Base-by-base conservation (phyloP, 2,888 invertebrate genomes). In the Pammene aurita region DNA sequence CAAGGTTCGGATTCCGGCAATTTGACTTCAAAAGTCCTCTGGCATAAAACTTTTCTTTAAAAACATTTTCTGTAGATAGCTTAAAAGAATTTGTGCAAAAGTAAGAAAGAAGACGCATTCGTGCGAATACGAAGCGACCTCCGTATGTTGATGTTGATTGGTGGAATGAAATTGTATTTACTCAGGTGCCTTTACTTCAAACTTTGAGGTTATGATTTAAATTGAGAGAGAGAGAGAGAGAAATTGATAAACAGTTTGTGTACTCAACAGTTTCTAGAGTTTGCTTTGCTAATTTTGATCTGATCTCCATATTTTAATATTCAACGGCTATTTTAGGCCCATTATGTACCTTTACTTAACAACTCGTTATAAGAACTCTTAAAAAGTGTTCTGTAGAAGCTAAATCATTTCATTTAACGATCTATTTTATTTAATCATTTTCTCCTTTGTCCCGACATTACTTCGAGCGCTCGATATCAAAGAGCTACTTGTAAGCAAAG, bases 401-500 rank as follows among this genome's bases (percentile, higher is more conserved):
- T 9, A 38, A 38, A 38, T 38, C 7, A 38, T 38, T 38, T 26
- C 4, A 16, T 67, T 67, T 42, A 34, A 16, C 34, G 34, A 34
- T 7, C 34, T 42, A 38, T 34, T 57, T 57, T 68, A 68, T 52
- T 68, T n/a, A 68, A 68, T 63, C 7, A 57, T 38, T 63, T 58
- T 58, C 52, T 44, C 56, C 10, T 57, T 68, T 64, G 63, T 68
- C 52, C 63, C 52, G 44, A 34, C 38, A 46, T 68, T 58, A 57
- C 52, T 64, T 55, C 35, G 18, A 38, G 68, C 57, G 63, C 57
- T 68, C 57, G 63, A 64, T 64, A 68, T 68, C 68, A 68, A 68
- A 64, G 68, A 58, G 50, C 63, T 57, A 44, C 57, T 63, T 50
- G 44, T 64, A 64, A 68, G 63, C 52, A 68, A 68, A 68, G 57